Conservation (phyloP, 2,113 vertebrate species). For the Proteles cristata region DNA sequence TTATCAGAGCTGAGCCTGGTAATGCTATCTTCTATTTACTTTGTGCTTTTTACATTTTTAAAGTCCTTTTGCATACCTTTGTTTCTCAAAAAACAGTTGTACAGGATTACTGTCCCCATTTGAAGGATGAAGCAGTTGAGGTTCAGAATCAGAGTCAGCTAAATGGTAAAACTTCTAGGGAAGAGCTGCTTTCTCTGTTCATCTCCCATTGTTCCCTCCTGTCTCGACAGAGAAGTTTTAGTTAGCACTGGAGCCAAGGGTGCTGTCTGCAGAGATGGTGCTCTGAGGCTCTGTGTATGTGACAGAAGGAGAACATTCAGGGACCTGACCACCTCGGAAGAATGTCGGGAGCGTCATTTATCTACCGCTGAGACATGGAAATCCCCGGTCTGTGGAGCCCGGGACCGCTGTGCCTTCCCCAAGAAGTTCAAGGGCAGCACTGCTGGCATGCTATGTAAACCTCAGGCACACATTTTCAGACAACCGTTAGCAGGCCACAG, state of each 20-base stretch:
- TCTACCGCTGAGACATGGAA: slow-evolving; percentile 12
- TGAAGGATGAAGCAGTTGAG: slow-evolving; percentile 17
- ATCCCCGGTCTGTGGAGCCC: not conserved
- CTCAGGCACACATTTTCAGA: slow-evolving; percentile 51
- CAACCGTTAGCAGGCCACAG: slow-evolving; percentile 27
- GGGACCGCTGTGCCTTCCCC: not conserved
- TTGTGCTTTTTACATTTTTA: slow-evolving; percentile 22
- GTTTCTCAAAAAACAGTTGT: slow-evolving; percentile 11
- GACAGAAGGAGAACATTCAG: not conserved
- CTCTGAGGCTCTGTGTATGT: not conserved
- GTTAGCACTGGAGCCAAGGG: not conserved
- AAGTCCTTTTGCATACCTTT: not conserved
- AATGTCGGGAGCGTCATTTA: not conserved
- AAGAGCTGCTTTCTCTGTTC: not conserved
- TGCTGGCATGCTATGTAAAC: not conserved
- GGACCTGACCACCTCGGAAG: no score
- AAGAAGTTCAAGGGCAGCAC: not conserved
- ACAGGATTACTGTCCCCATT: not conserved
- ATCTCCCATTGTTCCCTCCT: not conserved
- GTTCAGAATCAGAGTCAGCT: not conserved
- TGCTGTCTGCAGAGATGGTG: not conserved
- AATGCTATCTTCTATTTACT: not conserved
- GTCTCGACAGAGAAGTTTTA: not conserved
- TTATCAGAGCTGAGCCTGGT: not conserved
- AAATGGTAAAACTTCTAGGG: not conserved